Percentiles rank a stretch among this genome's conserved stretches.
These are phyloP conservation scores for Erythrocebus patas DNA, from an alignment of 2,113 vertebrate genomes.

Conservation along the genomic window DNA sequence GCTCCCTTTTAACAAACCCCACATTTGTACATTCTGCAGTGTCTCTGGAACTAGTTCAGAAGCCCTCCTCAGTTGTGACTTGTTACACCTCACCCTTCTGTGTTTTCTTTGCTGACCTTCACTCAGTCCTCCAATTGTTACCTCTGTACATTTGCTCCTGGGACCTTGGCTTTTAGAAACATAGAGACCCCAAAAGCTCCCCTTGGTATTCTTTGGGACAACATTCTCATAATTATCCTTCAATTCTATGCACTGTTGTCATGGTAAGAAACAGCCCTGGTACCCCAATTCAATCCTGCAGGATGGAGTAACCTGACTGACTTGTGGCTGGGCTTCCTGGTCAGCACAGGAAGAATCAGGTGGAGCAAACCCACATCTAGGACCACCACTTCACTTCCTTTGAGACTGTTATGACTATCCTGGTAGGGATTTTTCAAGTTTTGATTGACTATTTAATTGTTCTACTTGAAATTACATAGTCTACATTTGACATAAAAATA, in stretches of 20 bases:
- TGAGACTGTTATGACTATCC: neutral
- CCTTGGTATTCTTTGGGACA: neutral
- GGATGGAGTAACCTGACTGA: neutral
- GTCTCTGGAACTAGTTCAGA: neutral
- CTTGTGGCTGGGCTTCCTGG: neutral
- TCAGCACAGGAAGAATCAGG: neutral
- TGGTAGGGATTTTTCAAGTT: neutral
- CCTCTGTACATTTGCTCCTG: neutral
- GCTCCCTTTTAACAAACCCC: neutral
- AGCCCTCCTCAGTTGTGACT: fast-evolving
- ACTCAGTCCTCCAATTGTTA: too few relatives aligned
- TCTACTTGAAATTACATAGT: neutral
- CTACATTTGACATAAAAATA: neutral
- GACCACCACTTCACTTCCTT: neutral
- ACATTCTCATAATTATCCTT: neutral
- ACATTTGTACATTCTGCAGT: neutral
- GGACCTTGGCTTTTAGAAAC: neutral
- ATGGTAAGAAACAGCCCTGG: neutral
- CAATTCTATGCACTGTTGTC: neutral
- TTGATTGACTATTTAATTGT: neutral
- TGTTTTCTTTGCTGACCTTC: neutral
- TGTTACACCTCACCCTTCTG: neutral
- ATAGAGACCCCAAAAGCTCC: neutral
- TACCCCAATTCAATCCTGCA: neutral
- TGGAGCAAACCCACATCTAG: neutral